A percentile compares a stretch with the other conserved stretches of the same genome.
Conservation (phyloP, 2,797 vertebrate species). For the Betta splendens region DNA sequence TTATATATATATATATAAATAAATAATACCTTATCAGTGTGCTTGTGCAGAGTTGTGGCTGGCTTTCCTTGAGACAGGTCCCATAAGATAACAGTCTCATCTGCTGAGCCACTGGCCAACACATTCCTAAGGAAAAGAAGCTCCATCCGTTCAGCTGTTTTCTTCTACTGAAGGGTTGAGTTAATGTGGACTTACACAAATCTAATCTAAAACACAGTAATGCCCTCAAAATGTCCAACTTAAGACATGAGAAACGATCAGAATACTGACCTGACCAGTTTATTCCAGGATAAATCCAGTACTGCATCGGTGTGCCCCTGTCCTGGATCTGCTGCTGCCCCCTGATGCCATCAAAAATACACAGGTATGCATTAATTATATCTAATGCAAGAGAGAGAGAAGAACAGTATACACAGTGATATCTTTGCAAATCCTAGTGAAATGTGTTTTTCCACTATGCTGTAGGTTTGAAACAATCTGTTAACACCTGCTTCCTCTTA, state of each 20-base stretch:
- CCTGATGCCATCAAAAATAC: conserved; percentile 31
- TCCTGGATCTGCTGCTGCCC: conserved; percentile 79
- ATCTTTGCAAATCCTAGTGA: too few species aligned
- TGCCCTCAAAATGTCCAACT: too few species aligned
- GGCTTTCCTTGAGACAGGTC: conserved; percentile 89
- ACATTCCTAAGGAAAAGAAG: conserved; percentile 83
- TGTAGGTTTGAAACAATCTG: too few species aligned
- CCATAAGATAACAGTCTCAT: conserved; percentile 91
- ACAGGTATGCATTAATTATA: neutral
- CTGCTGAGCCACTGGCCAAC: conserved; percentile 93
- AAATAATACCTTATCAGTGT: conserved; percentile 90
- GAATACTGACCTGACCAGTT: conserved; percentile 85
- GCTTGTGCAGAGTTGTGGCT: conserved; percentile 85
- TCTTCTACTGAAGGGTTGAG: too few species aligned
- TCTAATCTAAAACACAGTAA: too few species aligned
- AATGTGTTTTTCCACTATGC: too few species aligned
- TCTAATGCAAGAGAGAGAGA: neutral
- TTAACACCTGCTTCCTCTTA: too few species aligned
- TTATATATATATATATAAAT: neutral
- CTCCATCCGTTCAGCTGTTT: neutral
- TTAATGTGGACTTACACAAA: neutral
- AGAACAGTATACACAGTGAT: neutral
- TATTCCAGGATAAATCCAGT: conserved; percentile 97
- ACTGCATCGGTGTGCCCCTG: conserved; percentile 92
- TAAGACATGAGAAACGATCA: too few species aligned